Conservation (phyloP, 2,888 invertebrate genomes). For the Heliconius ismenius region DNA sequence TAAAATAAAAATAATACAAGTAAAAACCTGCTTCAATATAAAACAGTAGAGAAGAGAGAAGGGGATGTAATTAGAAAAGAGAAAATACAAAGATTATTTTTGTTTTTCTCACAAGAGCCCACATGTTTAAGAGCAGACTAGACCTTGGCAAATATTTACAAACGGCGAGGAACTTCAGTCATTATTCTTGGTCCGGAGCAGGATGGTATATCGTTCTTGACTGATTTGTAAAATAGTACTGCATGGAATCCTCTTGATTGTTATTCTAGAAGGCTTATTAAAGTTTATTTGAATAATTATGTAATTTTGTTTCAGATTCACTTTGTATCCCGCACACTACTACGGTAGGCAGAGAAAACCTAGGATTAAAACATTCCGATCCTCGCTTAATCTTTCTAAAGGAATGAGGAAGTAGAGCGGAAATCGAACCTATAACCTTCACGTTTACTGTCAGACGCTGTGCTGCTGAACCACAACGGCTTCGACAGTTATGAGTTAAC, state of each 20-base stretch:
- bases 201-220: conserved; percentile 1
- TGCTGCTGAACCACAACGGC: too few species aligned
- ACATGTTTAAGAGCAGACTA: conserved; percentile 23
- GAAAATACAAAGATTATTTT: conserved; percentile 16
- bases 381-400: neutral
- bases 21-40: neutral
- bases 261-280: too few species aligned
- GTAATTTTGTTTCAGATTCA: too few species aligned
- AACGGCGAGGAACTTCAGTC: conserved; percentile 21
- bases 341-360: too few species aligned
- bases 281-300: too few species aligned
- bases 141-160: conserved; percentile 34
- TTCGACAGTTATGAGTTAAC: too few species aligned
- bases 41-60: neutral
- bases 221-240: neutral
- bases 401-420: neutral
- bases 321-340: too few species aligned
- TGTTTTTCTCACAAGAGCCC: conserved; percentile 14
- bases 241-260: too few species aligned
- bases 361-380: too few species aligned
- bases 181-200: conserved; percentile 21
- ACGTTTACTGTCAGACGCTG: too few species aligned
- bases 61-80: conserved; percentile 1
- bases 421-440: neutral
- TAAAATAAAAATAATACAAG: neutral